Evolutionary conservation across 1,140 invertebrate genomes (phyloP).

Genomic region (Bombus picipes): DNA sequence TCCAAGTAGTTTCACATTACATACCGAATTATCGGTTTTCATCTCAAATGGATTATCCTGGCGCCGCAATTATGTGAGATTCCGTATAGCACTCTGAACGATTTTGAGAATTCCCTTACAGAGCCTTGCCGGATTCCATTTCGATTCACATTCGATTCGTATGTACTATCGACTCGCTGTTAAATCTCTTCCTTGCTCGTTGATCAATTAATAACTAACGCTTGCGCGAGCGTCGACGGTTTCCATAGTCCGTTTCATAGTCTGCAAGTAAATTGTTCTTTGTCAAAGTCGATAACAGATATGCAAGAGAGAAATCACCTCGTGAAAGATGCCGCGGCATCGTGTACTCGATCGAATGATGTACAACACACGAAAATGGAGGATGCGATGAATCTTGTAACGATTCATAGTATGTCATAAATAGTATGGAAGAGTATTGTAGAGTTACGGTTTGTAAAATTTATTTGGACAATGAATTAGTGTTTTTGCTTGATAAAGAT

Average conservation of each 20-base stretch:
- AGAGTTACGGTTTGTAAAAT: neutral
- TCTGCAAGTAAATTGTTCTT: neutral
- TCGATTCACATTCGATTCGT: neutral
- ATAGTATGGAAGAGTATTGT: neutral
- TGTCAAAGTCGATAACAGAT: neutral
- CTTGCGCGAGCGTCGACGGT: neutral
- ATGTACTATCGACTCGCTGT: neutral
- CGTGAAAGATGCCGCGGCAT: neutral
- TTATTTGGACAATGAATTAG: neutral
- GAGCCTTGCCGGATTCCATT: neutral
- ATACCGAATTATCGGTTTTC: constrained; percentile 52
- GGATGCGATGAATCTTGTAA: neutral
- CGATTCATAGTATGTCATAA: neutral
- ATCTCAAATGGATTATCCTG: constrained; percentile 49
- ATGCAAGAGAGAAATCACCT: neutral
- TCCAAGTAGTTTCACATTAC: constrained; percentile 53
- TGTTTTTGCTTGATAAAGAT: neutral
- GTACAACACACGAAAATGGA: neutral
- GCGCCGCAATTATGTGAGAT: constrained; percentile 46
- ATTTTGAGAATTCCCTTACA: constrained; percentile 44
- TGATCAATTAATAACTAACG: constrained; percentile 31
- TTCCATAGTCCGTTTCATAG: neutral
- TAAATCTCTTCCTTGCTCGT: constrained; percentile 11
- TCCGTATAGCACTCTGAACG: constrained; percentile 8
- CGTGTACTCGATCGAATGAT: neutral